Base-by-base conservation (phyloP, 2,888 invertebrate genomes). In the Epinotia brunnichana region DNA sequence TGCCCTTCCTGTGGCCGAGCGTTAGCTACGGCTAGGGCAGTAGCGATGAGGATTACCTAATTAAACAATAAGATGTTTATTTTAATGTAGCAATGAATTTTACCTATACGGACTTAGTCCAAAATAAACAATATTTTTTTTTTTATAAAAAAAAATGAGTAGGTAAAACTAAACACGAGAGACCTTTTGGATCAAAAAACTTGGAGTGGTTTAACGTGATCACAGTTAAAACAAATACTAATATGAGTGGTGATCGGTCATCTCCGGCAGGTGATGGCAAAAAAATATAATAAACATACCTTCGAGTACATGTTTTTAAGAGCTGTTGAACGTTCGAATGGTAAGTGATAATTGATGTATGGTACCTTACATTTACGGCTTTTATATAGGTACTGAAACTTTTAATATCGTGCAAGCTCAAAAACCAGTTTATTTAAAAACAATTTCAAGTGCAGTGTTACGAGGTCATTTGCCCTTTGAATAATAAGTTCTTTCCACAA, bases 1-100 rank as follows among this genome's bases (percentile, higher is more conserved):
- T 84, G 76, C 0, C 76, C 79, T 21, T 80, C 61, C 39, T 83
- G 84, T 0, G 83, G 81, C 0, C 82, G 79, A 77, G 81, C 83
- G 57, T 74, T 70, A n/a, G 80, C 77, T 13, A 79, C 76, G 5
- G 78, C 79, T n/a, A 82, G 24, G 10, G 76, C 57, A 21, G 75
- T 77, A 39, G 75, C 76, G 5, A 81, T 10, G 7, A 82, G 24
- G n/a, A 81, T 44, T 10, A 82, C 68, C 85, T 83, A 63, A 3
- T 39, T 10, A 53, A 39, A 39, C 15, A 19, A n/a, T 56, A 2
- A 17, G 17, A 39, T 39, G 17, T 9, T 13, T 59, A 9, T 15
- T 59, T n/a, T 3, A 24, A 7, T 29, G 75, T 77, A 39, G 75
- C 76, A 4, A 81, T 10, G 7, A 82, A 21, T n/a, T 81, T 44